Evolutionary conservation across 2,888 invertebrate species (phyloP).

Genomic region (Sphaerophoria rueppellii): DNA sequence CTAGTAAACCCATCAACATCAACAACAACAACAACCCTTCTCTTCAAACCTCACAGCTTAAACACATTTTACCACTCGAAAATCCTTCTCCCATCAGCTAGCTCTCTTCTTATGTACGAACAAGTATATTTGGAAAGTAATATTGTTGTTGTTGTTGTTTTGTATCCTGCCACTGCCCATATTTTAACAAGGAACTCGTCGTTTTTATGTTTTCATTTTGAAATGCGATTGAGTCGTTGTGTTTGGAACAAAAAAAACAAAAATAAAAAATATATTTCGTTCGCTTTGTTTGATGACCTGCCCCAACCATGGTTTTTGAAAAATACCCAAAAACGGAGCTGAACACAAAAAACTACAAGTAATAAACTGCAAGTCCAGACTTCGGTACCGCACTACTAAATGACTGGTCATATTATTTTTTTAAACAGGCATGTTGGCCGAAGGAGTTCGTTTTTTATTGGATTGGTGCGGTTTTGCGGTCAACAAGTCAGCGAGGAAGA

Average conservation of each 20-base stretch:
- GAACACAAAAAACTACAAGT: not conserved
- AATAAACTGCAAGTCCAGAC: conserved; percentile 56
- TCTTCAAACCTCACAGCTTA: conserved; percentile 70
- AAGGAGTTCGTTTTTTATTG: not conserved
- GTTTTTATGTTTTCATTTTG: conserved; percentile 49
- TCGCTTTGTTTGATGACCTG: conserved; percentile 66
- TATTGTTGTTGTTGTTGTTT: conserved; percentile 15
- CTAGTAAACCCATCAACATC: conserved; percentile 30
- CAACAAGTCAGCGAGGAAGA: conserved; percentile 58
- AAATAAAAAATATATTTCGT: conserved; percentile 48
- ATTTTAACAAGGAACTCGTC: conserved; percentile 49
- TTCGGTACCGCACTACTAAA: conserved; percentile 45
- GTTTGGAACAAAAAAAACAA: conserved; percentile 40
- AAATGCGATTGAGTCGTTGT: conserved; percentile 70
- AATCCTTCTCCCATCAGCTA: conserved; percentile 42
- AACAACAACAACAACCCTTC: conserved; percentile 67
- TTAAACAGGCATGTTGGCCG: not conserved
- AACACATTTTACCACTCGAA: conserved; percentile 72
- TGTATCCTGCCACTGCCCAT: conserved; percentile 23
- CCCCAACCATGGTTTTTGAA: not conserved
- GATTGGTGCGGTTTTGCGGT: conserved; percentile 28
- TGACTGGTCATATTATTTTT: conserved; percentile 69
- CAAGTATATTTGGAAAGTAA: not conserved
- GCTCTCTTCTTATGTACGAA: conserved; percentile 19
- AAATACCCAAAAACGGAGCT: conserved; percentile 11